Conservation (phyloP, 1,140 invertebrate species). For the Telenomus remus region DNA sequence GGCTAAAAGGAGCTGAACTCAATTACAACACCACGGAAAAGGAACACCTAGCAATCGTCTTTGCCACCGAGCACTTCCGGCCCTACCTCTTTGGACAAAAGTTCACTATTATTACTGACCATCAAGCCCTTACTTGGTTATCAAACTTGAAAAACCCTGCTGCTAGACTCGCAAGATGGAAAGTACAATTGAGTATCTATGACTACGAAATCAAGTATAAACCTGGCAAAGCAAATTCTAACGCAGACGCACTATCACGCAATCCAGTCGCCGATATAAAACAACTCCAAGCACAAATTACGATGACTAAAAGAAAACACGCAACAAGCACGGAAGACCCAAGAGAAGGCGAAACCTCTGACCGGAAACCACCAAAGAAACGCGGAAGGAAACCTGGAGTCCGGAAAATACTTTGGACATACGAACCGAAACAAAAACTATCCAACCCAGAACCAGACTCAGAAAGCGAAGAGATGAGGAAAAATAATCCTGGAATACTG, state of each 20-base stretch:
- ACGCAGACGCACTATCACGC: slow-evolving; percentile 40
- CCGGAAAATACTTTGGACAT: too few relatives aligned
- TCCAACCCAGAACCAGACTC: too few relatives aligned
- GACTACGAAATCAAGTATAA: slow-evolving; percentile 56
- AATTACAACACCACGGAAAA: slow-evolving; percentile 64
- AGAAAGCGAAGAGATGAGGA: too few relatives aligned
- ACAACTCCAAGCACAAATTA: background rate
- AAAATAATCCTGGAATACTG: too few relatives aligned
- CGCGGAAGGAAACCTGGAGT: too few relatives aligned
- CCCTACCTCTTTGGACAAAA: slow-evolving; percentile 63
- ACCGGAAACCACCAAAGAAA: too few relatives aligned
- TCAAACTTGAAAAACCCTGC: slow-evolving; percentile 56
- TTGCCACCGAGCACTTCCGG: slow-evolving; percentile 68
- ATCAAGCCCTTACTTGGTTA: background rate
- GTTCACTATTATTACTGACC: background rate
- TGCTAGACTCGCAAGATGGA: slow-evolving; percentile 31
- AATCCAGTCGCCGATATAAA: background rate
- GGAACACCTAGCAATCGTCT: slow-evolving; percentile 65
- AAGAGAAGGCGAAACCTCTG: too few relatives aligned
- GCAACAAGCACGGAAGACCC: background rate
- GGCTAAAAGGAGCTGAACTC: background rate
- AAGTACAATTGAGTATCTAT: slow-evolving; percentile 47
- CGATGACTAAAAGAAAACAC: background rate
- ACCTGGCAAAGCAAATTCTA: slow-evolving; percentile 18
- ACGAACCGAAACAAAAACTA: too few relatives aligned